A percentile compares a stretch with the other conserved stretches of the same genome.
These are phyloP conservation scores for Zonotrichia albicollis DNA, from an alignment of 2,797 vertebrate genomes.

Conservation along the genomic window DNA sequence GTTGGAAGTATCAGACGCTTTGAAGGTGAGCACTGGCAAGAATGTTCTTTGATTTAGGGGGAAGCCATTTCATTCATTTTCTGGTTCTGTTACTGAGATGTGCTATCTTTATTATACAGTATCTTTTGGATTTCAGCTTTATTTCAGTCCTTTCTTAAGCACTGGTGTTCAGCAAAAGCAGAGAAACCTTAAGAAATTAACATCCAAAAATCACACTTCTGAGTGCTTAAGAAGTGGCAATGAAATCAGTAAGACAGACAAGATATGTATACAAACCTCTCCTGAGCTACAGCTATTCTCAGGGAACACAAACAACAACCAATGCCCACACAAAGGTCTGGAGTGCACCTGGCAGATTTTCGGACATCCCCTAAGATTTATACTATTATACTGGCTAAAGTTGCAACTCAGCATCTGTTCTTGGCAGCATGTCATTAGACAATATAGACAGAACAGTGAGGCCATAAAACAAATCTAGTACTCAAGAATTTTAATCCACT, in stretches of 20 bases:
- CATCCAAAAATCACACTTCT: neutral
- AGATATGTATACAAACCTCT: neutral
- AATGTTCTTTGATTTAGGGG: neutral
- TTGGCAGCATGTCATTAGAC: neutral
- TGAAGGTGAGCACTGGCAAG: neutral
- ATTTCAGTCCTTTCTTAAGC: neutral
- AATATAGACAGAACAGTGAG: neutral
- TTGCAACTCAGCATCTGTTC: neutral
- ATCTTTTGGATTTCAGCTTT: neutral
- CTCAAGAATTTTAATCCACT: constrained; percentile 34
- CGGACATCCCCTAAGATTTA: neutral
- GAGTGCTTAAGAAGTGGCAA: neutral
- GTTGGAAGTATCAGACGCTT: neutral
- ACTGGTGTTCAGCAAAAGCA: neutral
- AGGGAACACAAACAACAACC: neutral
- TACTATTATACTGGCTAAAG: neutral
- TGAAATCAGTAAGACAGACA: neutral
- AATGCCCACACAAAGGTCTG: neutral
- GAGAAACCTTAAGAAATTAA: neutral
- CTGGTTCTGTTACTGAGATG: neutral
- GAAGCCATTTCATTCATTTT: neutral
- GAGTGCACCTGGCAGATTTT: neutral
- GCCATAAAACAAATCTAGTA: neutral
- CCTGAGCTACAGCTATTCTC: neutral
- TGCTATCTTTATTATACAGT: neutral